A percentile compares a stretch with the other conserved stretches of the same genome.
Evolutionary conservation across 2,113 vertebrate genomes (phyloP).

Genomic region (Micromys minutus): DNA sequence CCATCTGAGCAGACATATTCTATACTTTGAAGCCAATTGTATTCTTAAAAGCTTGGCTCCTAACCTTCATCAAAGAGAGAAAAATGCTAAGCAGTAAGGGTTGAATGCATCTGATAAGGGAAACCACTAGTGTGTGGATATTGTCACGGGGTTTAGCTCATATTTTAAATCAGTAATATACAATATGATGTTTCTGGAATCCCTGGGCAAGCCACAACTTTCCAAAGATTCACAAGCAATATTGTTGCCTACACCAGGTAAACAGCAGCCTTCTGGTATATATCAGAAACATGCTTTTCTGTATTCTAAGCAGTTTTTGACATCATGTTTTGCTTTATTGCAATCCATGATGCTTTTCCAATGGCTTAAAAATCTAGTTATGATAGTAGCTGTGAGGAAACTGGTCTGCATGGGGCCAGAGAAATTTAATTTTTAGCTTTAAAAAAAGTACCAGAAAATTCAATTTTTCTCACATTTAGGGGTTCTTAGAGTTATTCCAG

Average conservation of each 20-base stretch:
- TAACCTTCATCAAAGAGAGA: neutral
- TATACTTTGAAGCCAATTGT: neutral
- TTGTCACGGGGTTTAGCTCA: neutral
- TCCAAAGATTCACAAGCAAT: constrained; percentile 4
- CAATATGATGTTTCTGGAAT: neutral
- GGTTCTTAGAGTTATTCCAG: constrained; percentile 75
- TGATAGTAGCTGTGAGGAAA: constrained; percentile 71
- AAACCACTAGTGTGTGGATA: neutral
- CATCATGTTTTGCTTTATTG: constrained; percentile 79
- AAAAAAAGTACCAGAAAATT: constrained; percentile 73
- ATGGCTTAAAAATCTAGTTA: constrained; percentile 83
- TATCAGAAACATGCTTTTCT: constrained; percentile 61
- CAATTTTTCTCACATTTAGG: constrained; percentile 79
- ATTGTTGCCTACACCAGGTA: neutral
- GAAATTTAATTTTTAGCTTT: constrained; percentile 78
- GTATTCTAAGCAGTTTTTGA: constrained; percentile 79
- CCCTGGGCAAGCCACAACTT: constrained; percentile 42
- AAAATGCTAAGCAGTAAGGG: neutral
- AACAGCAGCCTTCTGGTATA: constrained; percentile 1
- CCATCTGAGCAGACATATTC: neutral
- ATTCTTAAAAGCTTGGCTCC: constrained; percentile 55
- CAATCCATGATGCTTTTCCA: constrained; percentile 68
- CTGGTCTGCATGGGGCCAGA: constrained; percentile 76
- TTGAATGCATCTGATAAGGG: neutral
- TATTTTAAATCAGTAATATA: constrained; percentile 8